These are phyloP conservation scores for Willisornis vidua DNA, from an alignment of 2,113 vertebrate species.

Conservation along the genomic window DNA sequence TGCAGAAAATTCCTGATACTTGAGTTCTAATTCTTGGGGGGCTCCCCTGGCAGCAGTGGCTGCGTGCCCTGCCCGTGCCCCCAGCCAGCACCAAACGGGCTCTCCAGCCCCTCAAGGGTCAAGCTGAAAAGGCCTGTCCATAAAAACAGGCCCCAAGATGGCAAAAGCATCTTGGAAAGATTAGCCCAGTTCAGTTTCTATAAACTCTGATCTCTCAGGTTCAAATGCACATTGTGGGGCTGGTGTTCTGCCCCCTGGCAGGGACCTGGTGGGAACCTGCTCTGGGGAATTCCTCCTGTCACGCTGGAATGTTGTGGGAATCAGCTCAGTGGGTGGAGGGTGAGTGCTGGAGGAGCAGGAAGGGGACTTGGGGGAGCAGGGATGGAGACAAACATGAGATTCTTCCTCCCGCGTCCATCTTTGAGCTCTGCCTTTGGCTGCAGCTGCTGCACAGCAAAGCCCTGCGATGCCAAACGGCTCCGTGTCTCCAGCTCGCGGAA, in stretches of 20 bases:
- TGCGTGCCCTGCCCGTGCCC: not conserved
- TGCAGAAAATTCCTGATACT: conserved; percentile 15
- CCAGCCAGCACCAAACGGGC: rapidly evolving
- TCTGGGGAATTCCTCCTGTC: rapidly evolving
- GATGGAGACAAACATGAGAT: not conserved
- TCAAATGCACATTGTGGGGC: rapidly evolving
- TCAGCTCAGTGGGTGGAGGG: not conserved
- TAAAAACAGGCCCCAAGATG: not conserved
- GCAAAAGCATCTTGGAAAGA: not conserved
- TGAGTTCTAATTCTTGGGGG: not conserved
- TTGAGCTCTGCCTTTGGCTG: not conserved
- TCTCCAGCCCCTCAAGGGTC: not conserved
- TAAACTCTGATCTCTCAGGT: not conserved
- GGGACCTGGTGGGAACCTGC: rapidly evolving
- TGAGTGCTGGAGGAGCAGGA: not conserved
- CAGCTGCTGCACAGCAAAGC: not conserved
- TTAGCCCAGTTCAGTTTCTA: not conserved
- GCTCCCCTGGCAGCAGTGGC: not conserved
- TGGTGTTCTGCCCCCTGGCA: not conserved
- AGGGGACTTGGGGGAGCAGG: not conserved
- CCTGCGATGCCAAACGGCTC: rapidly evolving
- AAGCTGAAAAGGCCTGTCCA: not conserved
- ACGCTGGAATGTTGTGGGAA: not conserved
- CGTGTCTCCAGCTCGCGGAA: rapidly evolving
- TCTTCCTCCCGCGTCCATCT: not conserved